Base-by-base conservation (phyloP, 1,140 invertebrate genomes). In the Eueides isabella region DNA sequence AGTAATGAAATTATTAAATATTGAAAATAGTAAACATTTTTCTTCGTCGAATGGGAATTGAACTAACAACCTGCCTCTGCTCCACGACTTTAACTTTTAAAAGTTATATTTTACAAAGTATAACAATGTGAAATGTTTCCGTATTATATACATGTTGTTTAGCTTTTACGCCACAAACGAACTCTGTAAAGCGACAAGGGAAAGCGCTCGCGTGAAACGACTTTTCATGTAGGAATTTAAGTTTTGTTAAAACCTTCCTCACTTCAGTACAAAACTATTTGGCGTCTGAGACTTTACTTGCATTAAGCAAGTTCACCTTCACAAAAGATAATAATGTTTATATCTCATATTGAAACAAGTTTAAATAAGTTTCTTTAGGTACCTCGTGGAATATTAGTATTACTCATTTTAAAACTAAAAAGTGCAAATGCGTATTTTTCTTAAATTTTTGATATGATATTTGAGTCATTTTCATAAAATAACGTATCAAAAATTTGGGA, bases 121-220 rank as follows among this genome's bases (percentile, higher is more conserved):
- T n/a, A 44, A 19, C 6, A 44, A 55, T 12, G 9, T 55, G 12
- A 55, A 55, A 55, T 55, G 9, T 55, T 23, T 55, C 7, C 26
- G 48, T 19, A 55, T 19, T 16, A 19, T 44, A 19, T 19, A 44
- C n/a, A 9, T 23, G 41, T 55, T 11, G 7, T 48, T 48, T 44
- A n/a, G n/a, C 41, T 44, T 44, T 48, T 16, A 44, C 14, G 19
- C 6, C 44, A 23, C 19, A 23, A 55, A 26, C 23, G 48, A 55
- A 55, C 48, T 55, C 7, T 9, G 35, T 38, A 19, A 26, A 7
- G 48, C 19, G 19, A 55, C 48, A 55, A 55, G 23, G 48, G 9
- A 55, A 55, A 55, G 11, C 48, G 23, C 48, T 55, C 23, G 48
- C 48, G 23, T 55, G 48, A 26, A 55, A 55, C 48, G 48, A 55